Evolutionary conservation across 2,888 invertebrate species (phyloP), one percentile per base, ranked within the genome.

Genomic region (Embidobia sp.): DNA sequence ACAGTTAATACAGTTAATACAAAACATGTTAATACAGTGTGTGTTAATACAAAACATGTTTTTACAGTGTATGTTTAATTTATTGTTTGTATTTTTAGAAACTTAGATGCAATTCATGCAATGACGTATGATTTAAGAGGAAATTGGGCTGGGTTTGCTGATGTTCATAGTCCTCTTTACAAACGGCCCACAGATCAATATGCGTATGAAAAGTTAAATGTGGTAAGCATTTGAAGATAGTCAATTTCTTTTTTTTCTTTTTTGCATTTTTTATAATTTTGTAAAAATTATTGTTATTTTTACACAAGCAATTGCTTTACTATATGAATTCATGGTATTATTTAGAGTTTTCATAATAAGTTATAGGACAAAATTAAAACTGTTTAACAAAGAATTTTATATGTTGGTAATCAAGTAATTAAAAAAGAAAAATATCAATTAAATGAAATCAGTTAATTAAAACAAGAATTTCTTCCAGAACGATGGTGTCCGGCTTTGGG

Each of bases 121-220:
- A 96, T 96, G 96, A 93, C 95, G 0, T 96, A 96, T 87, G 96
- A 96, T 89, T 91, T 96, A 44, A 92, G 96, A 73, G 96, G 96
- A 7, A 96, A 96, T 87, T 97, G 97, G 97, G 96, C 95, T 0
- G 97, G 97, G 10, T 96, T 96, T 85, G 96, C 97, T 0, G 97
- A 97, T 85, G 94, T 94, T 0, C 97, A 97, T 87, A 96, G 96
- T 83, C 95, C 97, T 0, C 90, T 97, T 0, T 96, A 96, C 88
- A 95, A 93, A 85, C 92, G 97, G 42, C 95, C 96, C 0, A 95
- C 95, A 84, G 97, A 97, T 88, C 96, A 96, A 86, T 96, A 94
- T 91, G 96, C 96, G 13, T 97, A 96, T 85, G 96, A 96, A 86
- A 95, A 94, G 88, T 92, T 97, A 18, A 97, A 97, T 88, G 97